phyloP scores from a whole-genome alignment of 2,888 invertebrate genomes.

The Microplitis manilae region DNA sequence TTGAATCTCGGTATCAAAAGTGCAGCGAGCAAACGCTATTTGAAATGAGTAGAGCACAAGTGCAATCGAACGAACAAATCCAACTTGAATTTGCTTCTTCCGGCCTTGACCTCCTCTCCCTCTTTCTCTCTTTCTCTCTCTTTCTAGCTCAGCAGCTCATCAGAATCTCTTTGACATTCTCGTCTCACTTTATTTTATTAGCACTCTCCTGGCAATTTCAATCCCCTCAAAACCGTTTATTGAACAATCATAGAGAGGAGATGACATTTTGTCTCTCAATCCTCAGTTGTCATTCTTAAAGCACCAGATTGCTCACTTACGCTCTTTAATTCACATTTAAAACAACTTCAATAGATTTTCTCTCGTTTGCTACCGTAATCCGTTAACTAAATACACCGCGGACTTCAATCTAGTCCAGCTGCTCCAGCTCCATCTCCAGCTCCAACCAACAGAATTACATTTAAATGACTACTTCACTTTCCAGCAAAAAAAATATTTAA shows the following conservation, averaged over 20 bases:
- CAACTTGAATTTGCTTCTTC: background rate
- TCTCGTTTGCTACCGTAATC: background rate
- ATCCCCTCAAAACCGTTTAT: conserved; percentile 1
- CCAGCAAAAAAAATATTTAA: background rate
- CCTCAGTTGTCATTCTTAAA: background rate
- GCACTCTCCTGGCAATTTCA: background rate
- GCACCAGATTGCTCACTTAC: background rate
- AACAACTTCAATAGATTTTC: background rate
- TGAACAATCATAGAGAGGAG: background rate
- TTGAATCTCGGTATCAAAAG: background rate
- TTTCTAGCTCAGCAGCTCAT: background rate
- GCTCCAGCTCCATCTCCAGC: background rate
- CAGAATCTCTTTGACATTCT: background rate
- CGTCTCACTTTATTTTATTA: background rate
- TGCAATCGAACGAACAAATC: conserved; percentile 4
- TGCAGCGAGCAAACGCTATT: background rate
- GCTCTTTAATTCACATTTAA: background rate
- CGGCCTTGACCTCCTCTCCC: background rate
- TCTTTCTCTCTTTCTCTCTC: background rate
- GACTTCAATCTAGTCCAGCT: background rate
- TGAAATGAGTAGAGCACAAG: background rate
- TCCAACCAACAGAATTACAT: background rate
- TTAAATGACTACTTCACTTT: background rate
- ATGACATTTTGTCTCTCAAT: background rate
- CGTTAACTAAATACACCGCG: background rate